Evolutionary conservation across 2,888 invertebrate species (phyloP).

Genomic region (Stenodema calcarata): DNA sequence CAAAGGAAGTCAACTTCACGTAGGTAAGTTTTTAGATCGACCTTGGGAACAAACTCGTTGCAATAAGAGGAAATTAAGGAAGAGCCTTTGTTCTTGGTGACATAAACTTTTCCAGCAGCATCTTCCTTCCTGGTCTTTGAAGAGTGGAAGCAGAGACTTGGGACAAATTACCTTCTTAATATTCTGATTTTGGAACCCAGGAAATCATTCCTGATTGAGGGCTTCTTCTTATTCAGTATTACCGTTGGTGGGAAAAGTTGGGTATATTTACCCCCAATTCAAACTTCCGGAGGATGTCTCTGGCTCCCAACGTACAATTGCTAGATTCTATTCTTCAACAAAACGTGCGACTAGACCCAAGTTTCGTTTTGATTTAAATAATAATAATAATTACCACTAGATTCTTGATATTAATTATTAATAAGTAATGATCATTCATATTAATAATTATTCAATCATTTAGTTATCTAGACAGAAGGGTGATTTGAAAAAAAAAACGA

Average conservation of each 20-base stretch:
- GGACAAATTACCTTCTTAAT: not conserved
- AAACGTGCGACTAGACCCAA: not conserved
- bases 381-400: too few species aligned
- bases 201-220: not conserved
- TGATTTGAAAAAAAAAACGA: too few species aligned
- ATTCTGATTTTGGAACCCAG: not conserved
- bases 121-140: not conserved
- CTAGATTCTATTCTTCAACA: not conserved
- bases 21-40: not conserved
- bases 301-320: not conserved
- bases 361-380: too few species aligned
- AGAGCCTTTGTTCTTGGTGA: not conserved
- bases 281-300: too few species aligned
- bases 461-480: too few species aligned
- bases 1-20: not conserved
- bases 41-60: not conserved
- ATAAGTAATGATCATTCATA: too few species aligned
- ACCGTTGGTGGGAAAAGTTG: not conserved
- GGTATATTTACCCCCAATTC: too few species aligned
- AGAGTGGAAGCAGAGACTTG: not conserved
- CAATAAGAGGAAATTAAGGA: not conserved
- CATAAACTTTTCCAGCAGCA: not conserved
- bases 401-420: too few species aligned
- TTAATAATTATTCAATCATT: too few species aligned
- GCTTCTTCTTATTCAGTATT: not conserved